A percentile compares a stretch with the other conserved stretches of the same genome.
Evolutionary conservation across 2,888 invertebrate species (phyloP).

Genomic region (Dendrolimus houi): DNA sequence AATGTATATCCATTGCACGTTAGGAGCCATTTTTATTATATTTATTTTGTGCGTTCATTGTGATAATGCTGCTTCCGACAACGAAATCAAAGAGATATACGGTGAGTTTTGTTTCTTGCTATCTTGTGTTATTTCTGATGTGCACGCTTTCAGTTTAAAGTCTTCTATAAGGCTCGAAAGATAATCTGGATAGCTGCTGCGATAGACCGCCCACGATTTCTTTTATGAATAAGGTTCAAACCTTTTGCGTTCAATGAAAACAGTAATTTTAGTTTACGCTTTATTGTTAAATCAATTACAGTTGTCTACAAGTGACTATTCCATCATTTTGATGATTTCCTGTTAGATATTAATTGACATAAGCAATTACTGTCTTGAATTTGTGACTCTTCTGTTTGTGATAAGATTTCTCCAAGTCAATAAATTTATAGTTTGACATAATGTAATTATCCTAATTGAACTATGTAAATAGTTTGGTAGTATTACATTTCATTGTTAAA

Average conservation of each 20-base stretch:
- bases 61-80: slow-evolving; percentile 69
- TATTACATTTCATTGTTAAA: too few relatives aligned
- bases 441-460: too few relatives aligned
- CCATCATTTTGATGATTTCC: not conserved
- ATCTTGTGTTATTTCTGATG: slow-evolving; percentile 5
- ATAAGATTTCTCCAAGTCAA: too few relatives aligned
- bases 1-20: slow-evolving; percentile 66
- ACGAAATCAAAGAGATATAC: slow-evolving; percentile 68
- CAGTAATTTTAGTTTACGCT: too few relatives aligned
- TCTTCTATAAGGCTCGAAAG: slow-evolving; percentile 12
- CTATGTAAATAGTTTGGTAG: too few relatives aligned
- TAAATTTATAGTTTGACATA: too few relatives aligned
- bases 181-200: not conserved
- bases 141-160: not conserved
- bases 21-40: slow-evolving; percentile 76
- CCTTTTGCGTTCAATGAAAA: not conserved
- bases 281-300: too few relatives aligned
- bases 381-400: too few relatives aligned
- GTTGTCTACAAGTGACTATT: not conserved
- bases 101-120: slow-evolving; percentile 41
- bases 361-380: not conserved
- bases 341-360: not conserved
- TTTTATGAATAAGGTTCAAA: not conserved
- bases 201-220: slow-evolving; percentile 28
- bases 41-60: slow-evolving; percentile 75